Evolutionary conservation across 2,113 vertebrate species (phyloP), one percentile per base, ranked within the genome.

Genomic region (Marmota monax): DNA sequence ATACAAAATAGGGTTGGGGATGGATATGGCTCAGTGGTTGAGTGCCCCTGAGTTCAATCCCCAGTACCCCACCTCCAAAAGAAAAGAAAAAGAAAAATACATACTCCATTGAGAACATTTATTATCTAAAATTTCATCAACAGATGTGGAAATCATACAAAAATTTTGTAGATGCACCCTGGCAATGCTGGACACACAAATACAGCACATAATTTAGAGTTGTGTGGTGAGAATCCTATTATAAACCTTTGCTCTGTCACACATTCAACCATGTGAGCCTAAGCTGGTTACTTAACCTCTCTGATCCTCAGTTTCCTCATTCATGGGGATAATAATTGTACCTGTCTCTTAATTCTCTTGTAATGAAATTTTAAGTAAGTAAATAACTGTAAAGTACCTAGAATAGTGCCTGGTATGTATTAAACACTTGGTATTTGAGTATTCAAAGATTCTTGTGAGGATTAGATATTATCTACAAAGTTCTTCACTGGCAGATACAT

Each of bases 341-440:
- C 18, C 22, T 96, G 22, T 56, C 16, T 63, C 56, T 90, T 82
- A 80, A 70, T 63, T 61, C 6, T 32, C 48, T 42, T 87, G 27
- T 39, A 29, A 13, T 74, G 65, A 97, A 42, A 92, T 92, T 22
- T 73, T 94, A 91, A 94, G 27, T 65, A 78, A 74, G 42, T 73
- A 82, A 67, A 56, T 84, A 88, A 65, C 86, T 77, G 2, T 53
- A 37, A 90, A 87, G 48, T 1, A 25, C 25, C 77, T 58, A 92
- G 17, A 74, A 45, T 12, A 79, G 27, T 80, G 17, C 34, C 45
- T 84, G 20, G 7, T 45, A 80, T 74, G 45, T 37, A 63, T 51
- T 80, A 88, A 96, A 4, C 11, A 74, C 27, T 72, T 67, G 12
- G 32, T 65, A 79, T 79, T 88, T 89, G 56, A 58, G 20, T 94